Evolutionary conservation across 2,888 invertebrate genomes (phyloP).

Genomic region (Mesochorus sp.): DNA sequence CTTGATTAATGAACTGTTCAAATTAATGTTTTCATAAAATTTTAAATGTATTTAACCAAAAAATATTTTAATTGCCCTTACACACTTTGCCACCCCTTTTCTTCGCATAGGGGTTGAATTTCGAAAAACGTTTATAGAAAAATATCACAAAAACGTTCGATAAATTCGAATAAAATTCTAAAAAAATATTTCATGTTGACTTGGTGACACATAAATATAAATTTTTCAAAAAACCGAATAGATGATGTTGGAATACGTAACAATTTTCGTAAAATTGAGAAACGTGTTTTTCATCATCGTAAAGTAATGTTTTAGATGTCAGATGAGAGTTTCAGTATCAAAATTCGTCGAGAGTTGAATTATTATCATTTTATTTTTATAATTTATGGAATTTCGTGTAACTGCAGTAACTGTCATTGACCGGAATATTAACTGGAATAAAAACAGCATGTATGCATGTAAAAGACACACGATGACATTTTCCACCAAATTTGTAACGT

Average conservation of each 20-base stretch:
- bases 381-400: background rate
- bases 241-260: background rate
- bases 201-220: background rate
- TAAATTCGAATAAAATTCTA: background rate
- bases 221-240: background rate
- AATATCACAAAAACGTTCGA: background rate
- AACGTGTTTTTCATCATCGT: too few species aligned
- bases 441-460: background rate
- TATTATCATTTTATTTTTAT: background rate
- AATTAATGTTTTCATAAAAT: too few species aligned
- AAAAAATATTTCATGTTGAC: background rate
- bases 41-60: too few species aligned
- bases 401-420: background rate
- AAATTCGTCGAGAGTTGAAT: background rate
- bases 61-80: too few species aligned
- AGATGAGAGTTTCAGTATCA: too few species aligned
- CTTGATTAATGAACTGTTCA: too few species aligned
- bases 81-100: too few species aligned
- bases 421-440: constrained; percentile 20
- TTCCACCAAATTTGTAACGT: too few species aligned
- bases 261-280: background rate
- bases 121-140: background rate
- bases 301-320: too few species aligned
- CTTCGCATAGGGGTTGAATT: too few species aligned
- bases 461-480: background rate